These are phyloP conservation scores for Embiotoca jacksoni DNA, from an alignment of 2,113 vertebrate species.

Conservation along the genomic window DNA sequence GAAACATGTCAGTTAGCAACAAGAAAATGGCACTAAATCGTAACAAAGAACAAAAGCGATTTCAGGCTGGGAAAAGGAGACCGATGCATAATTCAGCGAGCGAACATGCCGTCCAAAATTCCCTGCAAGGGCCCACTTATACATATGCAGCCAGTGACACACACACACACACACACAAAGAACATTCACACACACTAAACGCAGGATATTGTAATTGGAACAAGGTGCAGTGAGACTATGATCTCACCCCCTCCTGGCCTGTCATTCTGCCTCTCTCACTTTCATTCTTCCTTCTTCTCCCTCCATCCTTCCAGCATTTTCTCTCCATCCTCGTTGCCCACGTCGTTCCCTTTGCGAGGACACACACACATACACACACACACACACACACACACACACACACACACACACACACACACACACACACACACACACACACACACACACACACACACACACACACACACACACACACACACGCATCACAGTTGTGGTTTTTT, in stretches of 20 bases:
- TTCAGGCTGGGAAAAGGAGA: constrained; percentile 25
- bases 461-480: constrained; percentile 28
- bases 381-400: constrained; percentile 20
- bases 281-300: constrained; percentile 37
- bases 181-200: constrained; percentile 59
- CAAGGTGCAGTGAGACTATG: constrained; percentile 82
- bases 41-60: constrained; percentile 41
- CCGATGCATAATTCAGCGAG: constrained; percentile 59
- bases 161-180: constrained; percentile 51
- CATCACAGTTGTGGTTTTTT: constrained; percentile 11
- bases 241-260: constrained; percentile 79
- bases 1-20: constrained; percentile 4
- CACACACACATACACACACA: constrained; percentile 11
- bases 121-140: constrained; percentile 56
- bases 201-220: constrained; percentile 84
- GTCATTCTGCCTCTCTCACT: constrained; percentile 58
- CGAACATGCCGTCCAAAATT: constrained; percentile 50
- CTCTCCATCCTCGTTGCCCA: background rate
- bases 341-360: constrained; percentile 1
- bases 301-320: constrained; percentile 18
- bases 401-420: constrained; percentile 26
- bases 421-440: background rate
- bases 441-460: constrained; percentile 11
- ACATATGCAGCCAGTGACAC: constrained; percentile 58
- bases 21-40: constrained; percentile 12